These are phyloP conservation scores for Mesoligia furuncula DNA, from an alignment of 2,888 invertebrate species.

Conservation along the genomic window DNA sequence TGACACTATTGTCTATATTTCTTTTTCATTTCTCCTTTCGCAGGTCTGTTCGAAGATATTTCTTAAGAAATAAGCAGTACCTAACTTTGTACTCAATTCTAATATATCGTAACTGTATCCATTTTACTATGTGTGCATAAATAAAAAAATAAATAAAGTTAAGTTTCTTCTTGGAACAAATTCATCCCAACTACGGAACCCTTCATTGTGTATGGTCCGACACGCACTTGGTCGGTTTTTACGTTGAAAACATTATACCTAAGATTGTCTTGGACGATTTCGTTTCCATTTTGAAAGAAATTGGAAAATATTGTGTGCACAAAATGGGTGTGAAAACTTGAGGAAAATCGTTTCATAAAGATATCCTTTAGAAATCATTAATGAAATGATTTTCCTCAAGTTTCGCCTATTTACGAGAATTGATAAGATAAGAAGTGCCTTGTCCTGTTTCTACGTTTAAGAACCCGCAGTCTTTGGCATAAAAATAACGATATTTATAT, in stretches of 20 bases:
- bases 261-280: not conserved
- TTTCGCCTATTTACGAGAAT: constrained; percentile 6
- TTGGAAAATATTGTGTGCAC: not conserved
- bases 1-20: too few species aligned
- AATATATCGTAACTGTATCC: too few species aligned
- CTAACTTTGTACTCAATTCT: too few species aligned
- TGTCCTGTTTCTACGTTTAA: not conserved
- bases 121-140: too few species aligned
- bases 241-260: not conserved
- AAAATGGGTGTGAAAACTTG: not conserved
- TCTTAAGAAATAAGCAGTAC: too few species aligned
- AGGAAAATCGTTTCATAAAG: not conserved
- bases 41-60: too few species aligned
- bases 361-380: not conserved
- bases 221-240: not conserved
- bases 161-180: not conserved
- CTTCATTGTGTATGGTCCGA: not conserved
- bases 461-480: not conserved
- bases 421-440: constrained; percentile 6
- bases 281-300: not conserved
- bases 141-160: not conserved
- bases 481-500: not conserved
- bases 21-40: too few species aligned
- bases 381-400: not conserved
- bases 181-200: not conserved